Evolutionary conservation across 1,140 invertebrate genomes (phyloP), one percentile per base, ranked within the genome.

Genomic region (Geopemphigus sp.): DNA sequence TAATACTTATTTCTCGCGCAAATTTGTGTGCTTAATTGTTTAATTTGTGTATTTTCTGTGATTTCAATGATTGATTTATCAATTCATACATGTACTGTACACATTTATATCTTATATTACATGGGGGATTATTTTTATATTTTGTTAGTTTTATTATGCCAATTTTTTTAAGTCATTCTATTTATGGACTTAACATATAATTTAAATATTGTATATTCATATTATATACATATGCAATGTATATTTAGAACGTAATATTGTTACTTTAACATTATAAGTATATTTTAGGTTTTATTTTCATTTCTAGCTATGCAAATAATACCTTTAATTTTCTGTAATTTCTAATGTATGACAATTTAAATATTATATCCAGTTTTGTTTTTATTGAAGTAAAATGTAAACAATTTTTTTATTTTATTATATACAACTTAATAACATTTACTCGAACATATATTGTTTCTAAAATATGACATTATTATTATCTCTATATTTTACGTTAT

Each of bases 41-140:
- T 10, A 53, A 32, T 53, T 54, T 5, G 53, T 72, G 17, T 32
- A 68, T 68, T 50, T 68, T 54, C 50, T 72, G 68, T 72, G 47
- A 72, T 54, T 54, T 72, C n/a, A 1, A 72, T 72, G 47, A 68
- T 68, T 45, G 24, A 68, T 68, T 39, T 39, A 50, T 50, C 1
- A 50, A 45, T 24, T 47, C n/a, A 10, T 32, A 24, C 14, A 47
- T 19, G 39, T 66, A 50, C 39, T 66, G 2, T 68, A 50, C 14
- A 45, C n/a, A 47, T 68, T 68, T 68, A 50, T 24, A 50, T 47
- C 22, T 68, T 50, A 47, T 2, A 47, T 6, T 70, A 17, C 53
- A 15, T 26, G n/a, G 22, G 5, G 11, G 22, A 47, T 39, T 22
- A 5, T 47, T 22, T 0, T 47, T 39, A 68, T 8, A 24, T 47